Base-by-base conservation (phyloP, 2,888 invertebrate genomes). In the Ligdia adustata region DNA sequence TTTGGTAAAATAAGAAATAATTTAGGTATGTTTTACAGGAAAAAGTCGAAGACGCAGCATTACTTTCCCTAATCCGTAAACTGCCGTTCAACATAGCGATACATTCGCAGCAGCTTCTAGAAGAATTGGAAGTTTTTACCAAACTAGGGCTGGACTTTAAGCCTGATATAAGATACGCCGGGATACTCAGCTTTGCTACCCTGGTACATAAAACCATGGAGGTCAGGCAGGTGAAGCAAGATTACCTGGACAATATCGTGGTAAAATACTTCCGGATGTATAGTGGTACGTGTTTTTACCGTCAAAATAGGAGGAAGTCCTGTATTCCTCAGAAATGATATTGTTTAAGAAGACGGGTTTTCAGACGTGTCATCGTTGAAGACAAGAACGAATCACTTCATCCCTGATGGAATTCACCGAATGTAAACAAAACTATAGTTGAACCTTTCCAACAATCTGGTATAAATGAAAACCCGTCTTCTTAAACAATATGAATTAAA, bases 241-340 rank as follows among this genome's bases (percentile, higher is more conserved):
- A 94, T 57, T 92, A 92, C 46, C 92, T 94, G 39, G 95, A 95
- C 52, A 92, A 93, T 61, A 93, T 94, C 41, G 93, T 94, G 0
- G 93, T 93, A 43, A 91, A 93, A 46, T 95, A 94, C 67, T 92
- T 95, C 47, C 92, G 94, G 68, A 92, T 93, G 75, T 94, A 94
- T 55, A 92, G 93, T 61, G 93, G 95, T 94, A n/a, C 71, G 81
- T 7, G n/a, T 0, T 22, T 2, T 2, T n/a, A n/a, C n/a, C n/a
- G n/a, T n/a, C n/a, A n/a, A n/a, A n/a, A n/a, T n/a, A n/a, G n/a
- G n/a, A n/a, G n/a, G n/a, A n/a, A n/a, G n/a, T n/a, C n/a, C n/a
- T n/a, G n/a, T n/a, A n/a, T n/a, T n/a, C n/a, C n/a, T n/a, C n/a
- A n/a, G n/a, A n/a, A n/a, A n/a, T n/a, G n/a, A n/a, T n/a, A n/a